A percentile compares a stretch with the other conserved stretches of the same genome.
These are phyloP conservation scores for Andrena trimmerana DNA, from an alignment of 2,888 invertebrate genomes.

Conservation along the genomic window DNA sequence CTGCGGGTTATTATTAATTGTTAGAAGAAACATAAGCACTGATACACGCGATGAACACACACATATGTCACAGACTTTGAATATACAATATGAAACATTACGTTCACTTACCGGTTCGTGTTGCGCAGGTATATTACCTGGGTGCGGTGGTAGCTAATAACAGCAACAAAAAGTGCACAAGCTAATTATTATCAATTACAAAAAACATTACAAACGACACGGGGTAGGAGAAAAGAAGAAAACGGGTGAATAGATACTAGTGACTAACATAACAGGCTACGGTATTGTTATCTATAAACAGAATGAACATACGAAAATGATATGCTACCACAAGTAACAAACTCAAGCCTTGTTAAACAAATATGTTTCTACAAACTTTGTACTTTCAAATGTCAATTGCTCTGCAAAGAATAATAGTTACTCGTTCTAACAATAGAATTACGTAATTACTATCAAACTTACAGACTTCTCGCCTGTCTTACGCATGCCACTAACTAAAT, in stretches of 20 bases:
- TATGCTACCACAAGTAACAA: neutral
- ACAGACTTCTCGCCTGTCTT: neutral
- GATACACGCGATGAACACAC: neutral
- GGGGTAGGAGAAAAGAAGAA: neutral
- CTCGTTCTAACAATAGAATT: neutral
- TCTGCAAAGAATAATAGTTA: neutral
- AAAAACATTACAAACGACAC: conserved; percentile 84
- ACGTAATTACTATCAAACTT: conserved; percentile 8
- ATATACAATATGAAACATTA: conserved; percentile 13
- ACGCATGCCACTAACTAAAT: conserved; percentile 38
- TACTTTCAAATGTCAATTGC: neutral
- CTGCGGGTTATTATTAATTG: neutral
- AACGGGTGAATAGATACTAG: neutral
- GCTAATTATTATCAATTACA: conserved; percentile 75
- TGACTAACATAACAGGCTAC: neutral
- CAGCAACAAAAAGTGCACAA: conserved; percentile 77
- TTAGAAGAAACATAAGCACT: too few relatives aligned
- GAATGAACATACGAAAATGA: neutral
- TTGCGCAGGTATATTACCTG: conserved; percentile 73
- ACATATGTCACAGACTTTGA: neutral
- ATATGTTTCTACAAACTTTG: conserved; percentile 7
- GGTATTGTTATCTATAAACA: neutral
- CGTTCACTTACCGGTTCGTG: conserved; percentile 77
- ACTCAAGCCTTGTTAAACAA: neutral
- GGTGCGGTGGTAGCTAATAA: conserved; percentile 78